Conservation (phyloP, 2,113 vertebrate genomes). For the Odocoileus hemionus region DNA sequence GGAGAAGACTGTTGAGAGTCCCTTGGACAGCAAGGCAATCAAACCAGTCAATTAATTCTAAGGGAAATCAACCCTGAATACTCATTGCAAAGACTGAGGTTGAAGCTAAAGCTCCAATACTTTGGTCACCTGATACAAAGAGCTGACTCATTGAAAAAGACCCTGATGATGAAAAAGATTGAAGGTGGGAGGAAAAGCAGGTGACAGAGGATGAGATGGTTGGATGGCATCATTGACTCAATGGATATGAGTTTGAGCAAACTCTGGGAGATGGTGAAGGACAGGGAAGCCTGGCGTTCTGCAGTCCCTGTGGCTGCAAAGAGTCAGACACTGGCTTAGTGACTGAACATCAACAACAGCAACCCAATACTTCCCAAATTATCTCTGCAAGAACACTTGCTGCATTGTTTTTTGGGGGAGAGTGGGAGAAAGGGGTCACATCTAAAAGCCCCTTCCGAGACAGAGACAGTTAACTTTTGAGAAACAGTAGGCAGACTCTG, state of each 20-base stretch:
- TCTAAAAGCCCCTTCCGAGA: background rate
- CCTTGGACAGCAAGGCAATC: background rate
- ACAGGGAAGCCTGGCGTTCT: background rate
- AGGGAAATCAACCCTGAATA: background rate
- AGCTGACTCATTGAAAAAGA: background rate
- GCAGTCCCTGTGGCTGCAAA: background rate
- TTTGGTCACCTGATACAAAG: background rate
- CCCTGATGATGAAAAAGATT: background rate
- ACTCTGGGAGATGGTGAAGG: background rate
- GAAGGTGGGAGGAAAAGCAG: background rate
- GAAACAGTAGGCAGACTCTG: background rate
- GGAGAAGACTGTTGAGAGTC: background rate
- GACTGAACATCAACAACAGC: background rate
- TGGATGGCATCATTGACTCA: background rate
- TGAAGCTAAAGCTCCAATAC: background rate
- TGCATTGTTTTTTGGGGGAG: background rate
- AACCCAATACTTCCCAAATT: background rate
- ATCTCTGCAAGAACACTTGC: background rate
- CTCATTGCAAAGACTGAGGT: background rate
- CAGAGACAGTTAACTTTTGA: background rate
- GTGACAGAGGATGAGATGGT: background rate
- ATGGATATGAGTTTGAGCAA: background rate
- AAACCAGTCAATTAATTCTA: background rate
- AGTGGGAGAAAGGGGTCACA: background rate
- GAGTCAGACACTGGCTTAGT: background rate